Percentiles rank a stretch among this genome's conserved stretches.
phyloP scores from a whole-genome alignment of 2,113 vertebrate genomes.

The Puntigrus tetrazona region DNA sequence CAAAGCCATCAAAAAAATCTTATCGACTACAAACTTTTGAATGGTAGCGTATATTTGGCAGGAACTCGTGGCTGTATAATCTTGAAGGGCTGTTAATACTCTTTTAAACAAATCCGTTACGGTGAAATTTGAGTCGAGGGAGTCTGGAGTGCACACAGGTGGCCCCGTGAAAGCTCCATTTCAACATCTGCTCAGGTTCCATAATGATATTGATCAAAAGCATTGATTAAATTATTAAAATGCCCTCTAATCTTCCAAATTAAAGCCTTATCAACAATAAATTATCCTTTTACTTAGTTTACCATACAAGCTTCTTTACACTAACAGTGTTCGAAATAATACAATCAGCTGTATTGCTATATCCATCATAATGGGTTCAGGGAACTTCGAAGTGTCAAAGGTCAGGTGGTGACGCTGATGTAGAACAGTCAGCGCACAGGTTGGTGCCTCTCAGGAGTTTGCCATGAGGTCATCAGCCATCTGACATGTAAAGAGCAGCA shows the following conservation, averaged over 20 bases:
- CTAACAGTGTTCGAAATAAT: not conserved
- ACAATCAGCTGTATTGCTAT: not conserved
- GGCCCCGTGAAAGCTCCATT: conserved; percentile 43
- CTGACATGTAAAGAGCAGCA: conserved; percentile 69
- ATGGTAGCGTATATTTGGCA: not conserved
- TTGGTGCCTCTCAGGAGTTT: conserved; percentile 68
- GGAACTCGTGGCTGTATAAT: conserved; percentile 1
- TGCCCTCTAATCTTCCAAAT: not conserved
- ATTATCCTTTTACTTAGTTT: not conserved
- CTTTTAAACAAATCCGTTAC: conserved; percentile 25
- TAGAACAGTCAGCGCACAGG: conserved; percentile 68
- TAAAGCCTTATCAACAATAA: not conserved
- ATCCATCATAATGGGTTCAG: conserved; percentile 8
- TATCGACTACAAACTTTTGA: not conserved
- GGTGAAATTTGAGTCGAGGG: conserved; percentile 31
- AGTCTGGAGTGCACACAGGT: conserved; percentile 35
- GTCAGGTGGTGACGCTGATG: conserved; percentile 26
- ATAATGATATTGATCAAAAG: conserved; percentile 42
- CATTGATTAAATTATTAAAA: conserved; percentile 30
- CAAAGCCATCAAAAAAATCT: not conserved
- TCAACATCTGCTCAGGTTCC: conserved; percentile 54
- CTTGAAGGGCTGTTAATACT: conserved; percentile 20
- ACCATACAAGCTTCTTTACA: not conserved
- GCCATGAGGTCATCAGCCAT: conserved; percentile 69
- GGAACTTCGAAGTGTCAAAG: conserved; percentile 27